phyloP scores from a whole-genome alignment of 2,888 invertebrate species.

The Hypomecis atomaria region DNA sequence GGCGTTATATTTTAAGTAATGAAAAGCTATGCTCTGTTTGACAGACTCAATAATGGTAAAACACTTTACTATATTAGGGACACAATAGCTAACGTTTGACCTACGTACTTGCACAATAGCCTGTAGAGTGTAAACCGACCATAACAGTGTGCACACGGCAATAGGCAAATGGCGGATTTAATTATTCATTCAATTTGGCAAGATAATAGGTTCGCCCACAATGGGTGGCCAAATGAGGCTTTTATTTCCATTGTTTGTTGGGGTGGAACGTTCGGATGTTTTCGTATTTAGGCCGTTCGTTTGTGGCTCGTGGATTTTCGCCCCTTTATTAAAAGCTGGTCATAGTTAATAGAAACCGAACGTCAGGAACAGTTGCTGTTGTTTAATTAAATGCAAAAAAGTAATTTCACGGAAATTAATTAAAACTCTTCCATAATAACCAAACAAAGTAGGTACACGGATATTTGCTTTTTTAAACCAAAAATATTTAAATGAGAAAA shows the following conservation, averaged over 20 bases:
- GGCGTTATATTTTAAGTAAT: no score
- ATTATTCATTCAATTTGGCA: slow-evolving; percentile 59
- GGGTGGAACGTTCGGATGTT: slow-evolving; percentile 32
- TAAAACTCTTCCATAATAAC: no score
- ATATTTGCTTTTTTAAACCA: no score
- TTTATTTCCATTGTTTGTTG: slow-evolving; percentile 34
- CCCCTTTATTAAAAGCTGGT: slow-evolving; percentile 11
- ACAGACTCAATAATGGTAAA: no score
- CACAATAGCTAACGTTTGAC: neutral
- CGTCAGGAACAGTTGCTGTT: neutral
- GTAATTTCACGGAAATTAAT: neutral
- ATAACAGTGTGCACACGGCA: slow-evolving; percentile 18
- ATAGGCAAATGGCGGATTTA: slow-evolving; percentile 45
- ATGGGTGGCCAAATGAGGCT: slow-evolving; percentile 42
- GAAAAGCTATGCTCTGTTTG: no score
- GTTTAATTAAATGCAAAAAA: neutral
- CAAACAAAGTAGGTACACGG: no score
- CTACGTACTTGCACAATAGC: slow-evolving; percentile 3
- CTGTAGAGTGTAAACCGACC: slow-evolving; percentile 20
- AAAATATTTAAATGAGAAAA: no score
- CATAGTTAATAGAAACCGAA: neutral
- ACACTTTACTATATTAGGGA: no score
- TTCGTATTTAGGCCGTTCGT: slow-evolving; percentile 12
- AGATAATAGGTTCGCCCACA: slow-evolving; percentile 57
- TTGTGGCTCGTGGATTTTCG: slow-evolving; percentile 14